Percentiles rank a stretch among this genome's conserved stretches.
Conservation (phyloP, 2,888 invertebrate species). For the Ophion ellenae region DNA sequence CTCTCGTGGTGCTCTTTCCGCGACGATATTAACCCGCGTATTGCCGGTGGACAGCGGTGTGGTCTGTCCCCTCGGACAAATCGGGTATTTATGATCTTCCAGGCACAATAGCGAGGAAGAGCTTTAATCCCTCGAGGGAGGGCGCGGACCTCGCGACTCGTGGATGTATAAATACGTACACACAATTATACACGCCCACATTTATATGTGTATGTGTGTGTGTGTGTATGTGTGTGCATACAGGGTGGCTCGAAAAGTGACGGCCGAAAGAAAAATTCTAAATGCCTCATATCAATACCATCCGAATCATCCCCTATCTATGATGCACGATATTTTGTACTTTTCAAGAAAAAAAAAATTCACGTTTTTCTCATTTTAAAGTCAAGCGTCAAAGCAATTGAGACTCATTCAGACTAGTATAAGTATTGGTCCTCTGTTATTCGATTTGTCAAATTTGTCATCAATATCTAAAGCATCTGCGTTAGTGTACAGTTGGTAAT, state of each 20-base stretch:
- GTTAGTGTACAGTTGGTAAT: too few species aligned
- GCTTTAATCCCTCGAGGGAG: constrained; percentile 76
- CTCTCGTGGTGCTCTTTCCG: constrained; percentile 38
- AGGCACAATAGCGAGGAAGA: constrained; percentile 76
- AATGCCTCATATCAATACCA: neutral
- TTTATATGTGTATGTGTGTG: neutral
- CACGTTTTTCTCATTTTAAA: too few species aligned
- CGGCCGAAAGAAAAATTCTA: neutral
- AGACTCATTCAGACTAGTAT: too few species aligned
- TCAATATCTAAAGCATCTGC: too few species aligned
- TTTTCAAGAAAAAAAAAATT: too few species aligned
- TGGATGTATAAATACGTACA: constrained; percentile 36
- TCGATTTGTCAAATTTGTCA: too few species aligned
- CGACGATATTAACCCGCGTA: constrained; percentile 69
- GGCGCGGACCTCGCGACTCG: constrained; percentile 31
- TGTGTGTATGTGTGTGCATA: neutral
- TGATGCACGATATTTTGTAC: too few species aligned
- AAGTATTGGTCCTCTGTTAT: too few species aligned
- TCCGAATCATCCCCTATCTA: too few species aligned
- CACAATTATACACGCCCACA: constrained; percentile 4
- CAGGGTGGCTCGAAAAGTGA: neutral
- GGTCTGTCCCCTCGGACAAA: constrained; percentile 79
- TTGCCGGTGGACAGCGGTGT: constrained; percentile 69
- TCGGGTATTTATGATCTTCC: constrained; percentile 81
- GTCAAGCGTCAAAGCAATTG: too few species aligned